A percentile compares a stretch with the other conserved stretches of the same genome.
phyloP scores from a whole-genome alignment of 2,113 vertebrate species.

The Nothobranchius furzeri region DNA sequence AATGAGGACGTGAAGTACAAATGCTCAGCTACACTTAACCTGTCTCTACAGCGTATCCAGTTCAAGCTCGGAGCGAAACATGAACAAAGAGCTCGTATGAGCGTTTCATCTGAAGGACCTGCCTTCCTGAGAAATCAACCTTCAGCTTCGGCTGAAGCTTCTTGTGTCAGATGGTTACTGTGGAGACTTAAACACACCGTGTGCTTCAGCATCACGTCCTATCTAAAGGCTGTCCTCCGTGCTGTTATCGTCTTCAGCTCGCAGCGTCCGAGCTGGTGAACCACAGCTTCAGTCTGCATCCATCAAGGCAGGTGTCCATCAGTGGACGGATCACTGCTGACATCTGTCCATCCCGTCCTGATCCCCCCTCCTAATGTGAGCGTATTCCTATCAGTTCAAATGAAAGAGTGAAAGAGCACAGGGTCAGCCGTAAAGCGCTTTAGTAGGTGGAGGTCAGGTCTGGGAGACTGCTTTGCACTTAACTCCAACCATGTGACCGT shows the following conservation, averaged over 20 bases:
- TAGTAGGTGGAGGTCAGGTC: conserved; percentile 64
- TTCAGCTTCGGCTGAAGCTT: conserved; percentile 2
- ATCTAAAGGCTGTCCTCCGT: conserved; percentile 62
- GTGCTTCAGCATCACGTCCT: conserved; percentile 39
- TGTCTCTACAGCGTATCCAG: conserved; percentile 33
- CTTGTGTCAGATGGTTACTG: conserved; percentile 35
- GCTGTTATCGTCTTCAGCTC: conserved; percentile 53
- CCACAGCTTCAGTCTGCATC: conserved; percentile 58
- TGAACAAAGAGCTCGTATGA: conserved; percentile 35
- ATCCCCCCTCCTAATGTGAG: conserved; percentile 65
- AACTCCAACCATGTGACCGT: conserved; percentile 64
- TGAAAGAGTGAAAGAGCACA: conserved; percentile 24
- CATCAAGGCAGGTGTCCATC: conserved; percentile 69
- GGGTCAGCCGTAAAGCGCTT: conserved; percentile 66
- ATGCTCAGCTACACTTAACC: conserved; percentile 39
- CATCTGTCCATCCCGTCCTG: conserved; percentile 76
- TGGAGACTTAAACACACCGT: conserved; percentile 26
- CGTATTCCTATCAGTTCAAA: conserved; percentile 55
- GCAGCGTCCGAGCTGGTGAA: conserved; percentile 38
- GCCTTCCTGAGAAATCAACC: conserved; percentile 33
- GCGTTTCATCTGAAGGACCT: conserved; percentile 45
- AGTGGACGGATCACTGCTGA: conserved; percentile 71
- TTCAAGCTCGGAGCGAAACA: conserved; percentile 51
- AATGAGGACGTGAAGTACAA: conserved; percentile 57
- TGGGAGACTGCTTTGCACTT: conserved; percentile 61